phyloP scores from a whole-genome alignment of 2,888 invertebrate genomes.

The Miltochrista miniata region DNA sequence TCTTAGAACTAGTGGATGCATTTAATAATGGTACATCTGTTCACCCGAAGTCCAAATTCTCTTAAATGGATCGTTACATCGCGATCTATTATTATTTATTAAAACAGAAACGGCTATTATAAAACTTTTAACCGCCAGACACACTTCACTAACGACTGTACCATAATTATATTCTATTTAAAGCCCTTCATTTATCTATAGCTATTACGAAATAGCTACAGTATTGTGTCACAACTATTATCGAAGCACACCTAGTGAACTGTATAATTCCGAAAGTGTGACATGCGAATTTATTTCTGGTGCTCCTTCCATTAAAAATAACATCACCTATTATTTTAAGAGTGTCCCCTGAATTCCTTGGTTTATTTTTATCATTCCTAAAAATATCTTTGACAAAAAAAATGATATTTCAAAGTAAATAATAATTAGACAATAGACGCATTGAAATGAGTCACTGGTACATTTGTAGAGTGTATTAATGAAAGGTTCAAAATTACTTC shows the following conservation, averaged over 20 bases:
- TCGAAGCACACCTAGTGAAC: constrained; percentile 45
- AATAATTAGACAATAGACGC: constrained; percentile 20
- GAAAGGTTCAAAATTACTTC: constrained; percentile 34
- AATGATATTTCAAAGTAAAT: background rate
- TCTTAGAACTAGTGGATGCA: no score
- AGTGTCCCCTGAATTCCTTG: constrained; percentile 64
- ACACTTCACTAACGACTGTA: background rate
- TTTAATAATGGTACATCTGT: no score
- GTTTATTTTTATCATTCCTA: no score
- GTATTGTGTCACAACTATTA: constrained; percentile 53
- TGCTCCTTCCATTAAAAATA: constrained; percentile 66
- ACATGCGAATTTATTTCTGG: constrained; percentile 71
- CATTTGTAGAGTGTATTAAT: constrained; percentile 29
- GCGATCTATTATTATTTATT: no score
- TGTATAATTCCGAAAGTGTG: constrained; percentile 58
- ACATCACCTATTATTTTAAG: constrained; percentile 72
- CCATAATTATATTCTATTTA: constrained; percentile 21
- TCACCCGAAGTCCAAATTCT: no score
- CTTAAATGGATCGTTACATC: no score
- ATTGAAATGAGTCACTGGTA: constrained; percentile 25
- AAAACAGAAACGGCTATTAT: background rate
- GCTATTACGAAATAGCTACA: constrained; percentile 38
- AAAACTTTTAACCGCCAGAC: background rate
- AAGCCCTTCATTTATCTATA: constrained; percentile 31
- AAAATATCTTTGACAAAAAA: no score